A percentile compares a stretch with the other conserved stretches of the same genome.
phyloP scores from a whole-genome alignment of 2,113 vertebrate species.

The Phalacrocorax carbo region DNA sequence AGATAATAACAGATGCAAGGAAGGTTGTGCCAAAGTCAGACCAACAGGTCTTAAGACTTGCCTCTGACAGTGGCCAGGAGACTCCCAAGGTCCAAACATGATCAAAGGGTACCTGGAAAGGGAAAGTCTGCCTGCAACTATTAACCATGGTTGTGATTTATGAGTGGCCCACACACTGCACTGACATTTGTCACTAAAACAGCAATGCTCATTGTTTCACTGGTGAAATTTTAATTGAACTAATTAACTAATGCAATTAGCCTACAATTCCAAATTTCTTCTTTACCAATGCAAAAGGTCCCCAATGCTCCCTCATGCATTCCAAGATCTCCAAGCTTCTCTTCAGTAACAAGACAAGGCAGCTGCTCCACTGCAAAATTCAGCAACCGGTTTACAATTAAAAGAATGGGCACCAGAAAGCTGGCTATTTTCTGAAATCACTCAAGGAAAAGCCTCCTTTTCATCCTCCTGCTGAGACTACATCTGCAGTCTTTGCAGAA shows the following conservation, averaged over 20 bases:
- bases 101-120: neutral
- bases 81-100: neutral
- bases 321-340: neutral
- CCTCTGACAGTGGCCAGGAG: neutral
- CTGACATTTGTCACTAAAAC: neutral
- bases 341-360: neutral
- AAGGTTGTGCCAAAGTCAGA: neutral
- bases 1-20: neutral
- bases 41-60: neutral
- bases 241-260: neutral
- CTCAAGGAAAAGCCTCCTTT: neutral
- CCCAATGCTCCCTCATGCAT: neutral
- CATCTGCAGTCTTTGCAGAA: neutral
- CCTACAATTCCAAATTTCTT: neutral
- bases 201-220: neutral
- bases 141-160: neutral
- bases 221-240: neutral
- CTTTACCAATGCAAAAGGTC: neutral
- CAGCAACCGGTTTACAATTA: neutral
- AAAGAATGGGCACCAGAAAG: neutral
- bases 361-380: neutral
- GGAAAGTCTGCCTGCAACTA: neutral
- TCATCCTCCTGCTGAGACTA: neutral
- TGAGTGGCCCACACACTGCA: accelerated
- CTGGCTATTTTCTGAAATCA: neutral